phyloP scores from a whole-genome alignment of 2,888 invertebrate genomes.

The Cosmia trapezina region DNA sequence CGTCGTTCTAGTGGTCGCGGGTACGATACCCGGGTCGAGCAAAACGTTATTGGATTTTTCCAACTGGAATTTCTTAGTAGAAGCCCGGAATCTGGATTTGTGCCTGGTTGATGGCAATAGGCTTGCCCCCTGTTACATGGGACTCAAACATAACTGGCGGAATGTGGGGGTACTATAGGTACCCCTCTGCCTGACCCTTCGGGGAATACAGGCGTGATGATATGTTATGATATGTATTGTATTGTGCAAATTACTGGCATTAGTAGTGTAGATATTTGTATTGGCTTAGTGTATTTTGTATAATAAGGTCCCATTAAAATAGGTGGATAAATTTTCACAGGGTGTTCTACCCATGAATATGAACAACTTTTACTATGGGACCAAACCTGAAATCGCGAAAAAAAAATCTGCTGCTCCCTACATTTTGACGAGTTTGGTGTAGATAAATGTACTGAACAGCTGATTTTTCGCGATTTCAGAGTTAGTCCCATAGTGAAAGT shows the following conservation, averaged over 20 bases:
- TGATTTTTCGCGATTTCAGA: too few species aligned
- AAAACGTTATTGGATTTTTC: background rate
- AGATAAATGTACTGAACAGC: too few species aligned
- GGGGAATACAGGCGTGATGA: background rate
- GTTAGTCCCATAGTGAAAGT: too few species aligned
- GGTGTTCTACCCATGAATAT: too few species aligned
- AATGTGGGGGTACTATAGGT: background rate
- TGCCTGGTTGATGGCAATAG: background rate
- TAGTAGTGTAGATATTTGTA: background rate
- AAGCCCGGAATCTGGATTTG: background rate
- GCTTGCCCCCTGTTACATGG: background rate
- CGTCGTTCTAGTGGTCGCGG: background rate
- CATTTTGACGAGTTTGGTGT: too few species aligned
- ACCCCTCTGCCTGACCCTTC: too few species aligned
- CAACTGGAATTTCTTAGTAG: background rate
- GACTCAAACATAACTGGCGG: background rate
- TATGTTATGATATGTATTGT: background rate
- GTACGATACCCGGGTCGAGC: background rate
- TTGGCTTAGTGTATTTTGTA: background rate
- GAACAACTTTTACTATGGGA: too few species aligned
- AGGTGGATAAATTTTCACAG: too few species aligned
- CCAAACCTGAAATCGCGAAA: too few species aligned
- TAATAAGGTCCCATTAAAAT: too few species aligned
- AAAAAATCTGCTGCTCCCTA: too few species aligned
- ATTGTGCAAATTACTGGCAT: background rate